Percentiles rank a stretch among this genome's conserved stretches.
phyloP scores from a whole-genome alignment of 2,797 vertebrate species.

The Urophycis tenuis region DNA sequence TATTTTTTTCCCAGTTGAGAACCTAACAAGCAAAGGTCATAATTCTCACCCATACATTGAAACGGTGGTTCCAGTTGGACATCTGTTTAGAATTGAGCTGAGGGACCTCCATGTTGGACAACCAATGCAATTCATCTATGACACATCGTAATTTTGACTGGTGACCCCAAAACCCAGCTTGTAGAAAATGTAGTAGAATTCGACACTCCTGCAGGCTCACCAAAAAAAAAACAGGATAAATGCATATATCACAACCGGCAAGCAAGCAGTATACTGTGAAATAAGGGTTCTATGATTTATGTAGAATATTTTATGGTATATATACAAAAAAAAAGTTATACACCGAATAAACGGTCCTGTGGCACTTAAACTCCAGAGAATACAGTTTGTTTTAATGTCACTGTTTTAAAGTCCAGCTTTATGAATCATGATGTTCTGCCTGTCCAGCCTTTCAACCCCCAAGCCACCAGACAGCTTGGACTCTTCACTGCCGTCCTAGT shows the following conservation, averaged over 20 bases:
- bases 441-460: neutral
- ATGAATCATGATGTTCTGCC: neutral
- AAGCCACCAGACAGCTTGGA: constrained; percentile 2
- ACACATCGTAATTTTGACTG: neutral
- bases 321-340: neutral
- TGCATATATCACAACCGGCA: neutral
- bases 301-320: neutral
- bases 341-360: too few relatives aligned
- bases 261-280: neutral
- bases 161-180: neutral
- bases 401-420: neutral
- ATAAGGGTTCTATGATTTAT: neutral
- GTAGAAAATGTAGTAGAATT: neutral
- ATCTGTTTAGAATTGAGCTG: neutral
- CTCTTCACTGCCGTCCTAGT: constrained; percentile 17
- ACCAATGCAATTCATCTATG: neutral
- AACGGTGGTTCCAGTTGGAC: neutral
- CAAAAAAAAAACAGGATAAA: neutral
- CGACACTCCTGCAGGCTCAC: too few relatives aligned
- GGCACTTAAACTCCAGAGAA: neutral
- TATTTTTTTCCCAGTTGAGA: neutral
- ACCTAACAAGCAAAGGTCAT: neutral
- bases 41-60: neutral
- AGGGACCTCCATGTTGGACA: neutral
- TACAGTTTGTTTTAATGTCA: neutral